phyloP scores from a whole-genome alignment of 2,797 vertebrate species.

The Poecilia wingei region DNA sequence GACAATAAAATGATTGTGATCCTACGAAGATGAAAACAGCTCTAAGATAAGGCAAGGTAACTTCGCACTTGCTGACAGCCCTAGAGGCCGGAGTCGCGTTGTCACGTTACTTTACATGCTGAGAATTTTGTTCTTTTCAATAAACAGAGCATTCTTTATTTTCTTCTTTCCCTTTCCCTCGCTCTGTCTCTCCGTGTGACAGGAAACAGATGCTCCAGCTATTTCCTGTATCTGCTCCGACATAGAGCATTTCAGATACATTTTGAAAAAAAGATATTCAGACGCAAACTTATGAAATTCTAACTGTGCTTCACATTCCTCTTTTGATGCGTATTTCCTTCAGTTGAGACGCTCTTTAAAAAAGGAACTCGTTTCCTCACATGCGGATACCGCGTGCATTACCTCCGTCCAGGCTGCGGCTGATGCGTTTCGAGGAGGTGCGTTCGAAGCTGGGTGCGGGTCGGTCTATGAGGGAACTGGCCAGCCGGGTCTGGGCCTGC shows the following conservation, averaged over 20 bases:
- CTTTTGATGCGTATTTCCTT: background rate
- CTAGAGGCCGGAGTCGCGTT: background rate
- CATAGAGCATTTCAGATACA: slow-evolving; percentile 29
- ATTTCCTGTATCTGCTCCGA: slow-evolving; percentile 76
- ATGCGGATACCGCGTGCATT: slow-evolving; percentile 12
- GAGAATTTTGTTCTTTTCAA: slow-evolving; percentile 7
- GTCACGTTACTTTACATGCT: background rate
- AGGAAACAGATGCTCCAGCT: slow-evolving; percentile 75
- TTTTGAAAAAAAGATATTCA: slow-evolving; percentile 22
- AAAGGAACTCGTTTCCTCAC: background rate
- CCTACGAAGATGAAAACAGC: background rate
- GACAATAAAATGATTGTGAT: background rate
- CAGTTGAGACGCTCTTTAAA: background rate
- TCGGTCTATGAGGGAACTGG: slow-evolving; percentile 94
- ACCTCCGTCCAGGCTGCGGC: slow-evolving; percentile 97
- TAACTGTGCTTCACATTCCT: slow-evolving; percentile 14
- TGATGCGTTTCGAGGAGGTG: slow-evolving; percentile 92
- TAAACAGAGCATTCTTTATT: slow-evolving; percentile 31
- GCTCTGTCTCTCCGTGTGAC: slow-evolving; percentile 45
- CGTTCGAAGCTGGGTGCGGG: slow-evolving; percentile 91
- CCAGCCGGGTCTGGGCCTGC: slow-evolving; percentile 91
- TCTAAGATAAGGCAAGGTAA: background rate
- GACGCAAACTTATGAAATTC: slow-evolving; percentile 13
- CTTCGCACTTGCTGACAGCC: background rate
- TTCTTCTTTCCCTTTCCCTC: slow-evolving; percentile 30